These are phyloP conservation scores for Zaprionus africanus DNA, from an alignment of 1,140 invertebrate genomes.

Conservation along the genomic window DNA sequence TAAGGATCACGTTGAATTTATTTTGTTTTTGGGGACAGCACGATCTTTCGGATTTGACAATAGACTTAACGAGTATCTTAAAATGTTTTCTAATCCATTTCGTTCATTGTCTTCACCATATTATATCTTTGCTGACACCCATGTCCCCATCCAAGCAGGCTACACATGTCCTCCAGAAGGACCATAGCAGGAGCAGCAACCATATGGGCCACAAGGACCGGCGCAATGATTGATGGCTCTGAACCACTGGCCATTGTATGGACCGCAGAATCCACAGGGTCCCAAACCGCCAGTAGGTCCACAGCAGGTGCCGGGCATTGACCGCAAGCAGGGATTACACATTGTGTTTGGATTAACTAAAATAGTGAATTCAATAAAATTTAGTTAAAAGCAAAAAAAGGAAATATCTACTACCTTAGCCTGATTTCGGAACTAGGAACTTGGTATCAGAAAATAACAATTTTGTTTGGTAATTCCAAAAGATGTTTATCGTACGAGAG, in stretches of 20 bases:
- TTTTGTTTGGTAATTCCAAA: slow-evolving; percentile 17
- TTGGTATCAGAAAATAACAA: slow-evolving; percentile 44
- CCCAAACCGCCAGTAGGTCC: slow-evolving; percentile 68
- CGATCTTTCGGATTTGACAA: slow-evolving; percentile 10
- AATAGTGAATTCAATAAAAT: background rate
- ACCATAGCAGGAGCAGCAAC: slow-evolving; percentile 68
- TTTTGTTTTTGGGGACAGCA: slow-evolving; percentile 21
- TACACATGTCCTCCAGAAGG: slow-evolving; percentile 65
- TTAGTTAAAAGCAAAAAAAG: background rate
- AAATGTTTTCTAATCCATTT: background rate
- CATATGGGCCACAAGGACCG: slow-evolving; percentile 68
- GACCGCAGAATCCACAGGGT: slow-evolving; percentile 65
- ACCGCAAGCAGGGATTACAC: slow-evolving; percentile 66
- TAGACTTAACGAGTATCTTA: background rate
- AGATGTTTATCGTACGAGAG: slow-evolving; percentile 48
- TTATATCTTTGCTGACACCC: slow-evolving; percentile 38
- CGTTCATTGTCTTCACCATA: slow-evolving; percentile 5
- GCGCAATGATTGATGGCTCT: slow-evolving; percentile 65
- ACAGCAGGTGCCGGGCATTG: slow-evolving; percentile 71
- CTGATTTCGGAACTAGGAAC: slow-evolving; percentile 72
- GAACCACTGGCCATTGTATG: slow-evolving; percentile 72
- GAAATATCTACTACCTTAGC: slow-evolving; percentile 44
- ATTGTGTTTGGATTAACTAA: slow-evolving; percentile 26
- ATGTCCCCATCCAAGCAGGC: slow-evolving; percentile 67
- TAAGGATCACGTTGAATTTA: slow-evolving; percentile 21